These are phyloP conservation scores for Agrilus cyanescens DNA, from an alignment of 2,888 invertebrate species.

Conservation along the genomic window DNA sequence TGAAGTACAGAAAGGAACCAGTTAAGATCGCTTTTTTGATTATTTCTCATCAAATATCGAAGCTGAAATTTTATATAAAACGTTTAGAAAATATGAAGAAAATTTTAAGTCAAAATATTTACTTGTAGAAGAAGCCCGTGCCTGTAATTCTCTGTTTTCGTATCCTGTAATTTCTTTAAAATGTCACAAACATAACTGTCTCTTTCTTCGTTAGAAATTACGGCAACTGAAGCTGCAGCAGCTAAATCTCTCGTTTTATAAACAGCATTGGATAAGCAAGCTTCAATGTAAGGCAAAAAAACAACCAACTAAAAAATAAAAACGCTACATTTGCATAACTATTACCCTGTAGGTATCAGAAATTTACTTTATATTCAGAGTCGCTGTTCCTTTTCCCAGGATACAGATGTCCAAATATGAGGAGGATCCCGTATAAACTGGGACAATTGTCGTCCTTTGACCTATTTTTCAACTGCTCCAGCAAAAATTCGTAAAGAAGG, in stretches of 20 bases:
- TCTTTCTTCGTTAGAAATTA: slow-evolving; percentile 36
- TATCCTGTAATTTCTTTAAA: slow-evolving; percentile 9
- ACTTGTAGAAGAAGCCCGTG: slow-evolving; percentile 61
- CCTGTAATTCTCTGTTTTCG: slow-evolving; percentile 41
- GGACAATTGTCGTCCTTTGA: slow-evolving; percentile 39
- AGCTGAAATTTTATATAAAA: too few species aligned
- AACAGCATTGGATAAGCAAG: slow-evolving; percentile 53
- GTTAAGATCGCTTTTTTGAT: too few species aligned
- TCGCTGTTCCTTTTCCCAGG: slow-evolving; percentile 42
- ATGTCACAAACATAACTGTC: slow-evolving; percentile 9
- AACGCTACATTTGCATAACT: slow-evolving; percentile 2
- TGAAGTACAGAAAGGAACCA: too few species aligned
- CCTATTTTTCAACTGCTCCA: slow-evolving; percentile 26
- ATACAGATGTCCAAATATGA: slow-evolving; percentile 67
- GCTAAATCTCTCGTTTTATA: slow-evolving; percentile 61
- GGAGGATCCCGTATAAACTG: slow-evolving; percentile 61
- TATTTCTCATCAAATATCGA: too few species aligned
- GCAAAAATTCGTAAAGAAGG: slow-evolving; percentile 45
- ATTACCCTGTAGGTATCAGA: too few species aligned
- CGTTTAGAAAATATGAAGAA: too few species aligned
- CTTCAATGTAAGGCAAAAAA: slow-evolving; percentile 51
- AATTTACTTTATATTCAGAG: slow-evolving; percentile 45
- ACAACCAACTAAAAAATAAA: slow-evolving; percentile 42
- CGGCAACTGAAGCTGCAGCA: slow-evolving; percentile 54
- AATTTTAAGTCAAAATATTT: slow-evolving; percentile 6